Evolutionary conservation across 1,140 invertebrate species (phyloP).

Genomic region (Heliconius hewitsoni): DNA sequence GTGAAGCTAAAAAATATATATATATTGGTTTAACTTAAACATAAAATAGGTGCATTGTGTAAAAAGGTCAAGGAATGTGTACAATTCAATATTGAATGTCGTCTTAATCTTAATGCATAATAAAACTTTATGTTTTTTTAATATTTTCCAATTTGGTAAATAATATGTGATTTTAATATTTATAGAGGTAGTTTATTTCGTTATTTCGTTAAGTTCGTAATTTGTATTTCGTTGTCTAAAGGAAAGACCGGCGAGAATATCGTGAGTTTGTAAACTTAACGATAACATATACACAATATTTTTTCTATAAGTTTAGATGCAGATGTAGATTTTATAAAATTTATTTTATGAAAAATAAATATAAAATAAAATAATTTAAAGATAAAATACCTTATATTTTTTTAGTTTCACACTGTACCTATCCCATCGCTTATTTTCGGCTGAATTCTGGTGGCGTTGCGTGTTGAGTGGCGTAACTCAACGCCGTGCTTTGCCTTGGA

Average conservation of each 20-base stretch:
- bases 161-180: neutral
- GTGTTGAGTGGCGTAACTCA: no score
- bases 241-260: neutral
- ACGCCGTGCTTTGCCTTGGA: no score
- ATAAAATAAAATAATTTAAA: no score
- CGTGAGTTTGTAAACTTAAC: no score
- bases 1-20: neutral
- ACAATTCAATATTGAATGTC: neutral
- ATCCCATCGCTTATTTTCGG: no score
- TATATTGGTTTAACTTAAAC: neutral
- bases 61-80: neutral
- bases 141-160: neutral
- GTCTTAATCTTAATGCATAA: neutral
- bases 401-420: no score
- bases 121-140: constrained; percentile 6
- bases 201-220: neutral
- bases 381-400: no score
- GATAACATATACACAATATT: no score
- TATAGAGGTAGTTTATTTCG: neutral
- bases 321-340: no score
- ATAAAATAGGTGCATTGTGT: neutral
- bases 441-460: no score
- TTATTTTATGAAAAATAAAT: no score
- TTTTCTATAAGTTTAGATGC: no score
- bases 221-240: neutral